Evolutionary conservation across 2,113 vertebrate genomes (phyloP).

Genomic region (Myiagra hebetior): DNA sequence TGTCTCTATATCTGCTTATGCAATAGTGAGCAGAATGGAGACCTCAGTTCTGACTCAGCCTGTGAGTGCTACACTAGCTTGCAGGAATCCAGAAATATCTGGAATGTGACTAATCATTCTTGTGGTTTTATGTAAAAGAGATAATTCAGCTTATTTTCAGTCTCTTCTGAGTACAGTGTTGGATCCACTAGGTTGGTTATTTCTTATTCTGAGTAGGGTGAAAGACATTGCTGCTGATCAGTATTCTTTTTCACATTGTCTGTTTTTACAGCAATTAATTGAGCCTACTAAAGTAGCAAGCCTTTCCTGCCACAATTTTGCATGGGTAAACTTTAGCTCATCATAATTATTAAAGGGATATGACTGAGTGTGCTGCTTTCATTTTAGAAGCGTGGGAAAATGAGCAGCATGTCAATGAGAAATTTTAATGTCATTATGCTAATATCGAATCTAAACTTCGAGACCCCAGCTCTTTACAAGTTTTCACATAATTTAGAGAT

Average conservation of each 20-base stretch:
- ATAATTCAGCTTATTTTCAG: background rate
- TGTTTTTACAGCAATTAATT: background rate
- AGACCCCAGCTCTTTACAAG: background rate
- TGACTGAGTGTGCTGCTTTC: background rate
- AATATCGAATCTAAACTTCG: background rate
- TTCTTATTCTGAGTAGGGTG: background rate
- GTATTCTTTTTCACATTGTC: background rate
- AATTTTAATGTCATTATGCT: background rate
- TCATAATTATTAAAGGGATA: background rate
- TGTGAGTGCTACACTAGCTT: slow-evolving; percentile 13
- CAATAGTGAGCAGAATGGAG: background rate
- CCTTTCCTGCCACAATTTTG: background rate
- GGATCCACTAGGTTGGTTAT: background rate
- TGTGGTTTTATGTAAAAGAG: slow-evolving; percentile 25
- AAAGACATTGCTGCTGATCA: background rate
- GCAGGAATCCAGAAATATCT: slow-evolving; percentile 42
- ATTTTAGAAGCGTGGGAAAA: background rate
- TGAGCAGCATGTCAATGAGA: background rate
- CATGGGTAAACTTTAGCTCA: background rate
- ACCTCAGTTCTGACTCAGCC: slow-evolving; percentile 7
- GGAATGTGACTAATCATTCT: slow-evolving; percentile 31
- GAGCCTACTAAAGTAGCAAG: background rate
- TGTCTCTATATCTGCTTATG: background rate
- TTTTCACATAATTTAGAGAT: background rate
- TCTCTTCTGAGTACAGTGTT: background rate